Evolutionary conservation across 2,888 invertebrate genomes (phyloP).

Genomic region (Cheilosia urbana): DNA sequence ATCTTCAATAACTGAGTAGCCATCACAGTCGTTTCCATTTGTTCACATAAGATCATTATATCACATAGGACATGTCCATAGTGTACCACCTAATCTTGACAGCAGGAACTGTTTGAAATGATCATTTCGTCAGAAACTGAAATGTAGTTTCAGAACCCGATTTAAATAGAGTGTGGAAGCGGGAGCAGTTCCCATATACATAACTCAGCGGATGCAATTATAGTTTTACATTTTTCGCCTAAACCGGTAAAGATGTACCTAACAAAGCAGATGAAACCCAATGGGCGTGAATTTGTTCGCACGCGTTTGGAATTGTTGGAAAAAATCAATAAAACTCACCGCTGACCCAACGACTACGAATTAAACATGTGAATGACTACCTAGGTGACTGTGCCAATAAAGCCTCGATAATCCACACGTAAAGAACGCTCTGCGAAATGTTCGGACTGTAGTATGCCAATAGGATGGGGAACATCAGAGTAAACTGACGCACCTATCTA

Average conservation of each 20-base stretch:
- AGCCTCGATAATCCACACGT: slow-evolving; percentile 38
- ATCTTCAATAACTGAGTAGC: no score
- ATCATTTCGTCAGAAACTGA: no score
- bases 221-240: no score
- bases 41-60: no score
- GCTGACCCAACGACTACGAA: slow-evolving; percentile 3
- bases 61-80: no score
- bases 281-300: not conserved
- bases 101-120: no score
- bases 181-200: no score
- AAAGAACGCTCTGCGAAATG: slow-evolving; percentile 33
- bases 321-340: slow-evolving; percentile 46
- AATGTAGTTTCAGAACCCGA: no score
- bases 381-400: slow-evolving; percentile 40
- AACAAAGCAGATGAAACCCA: not conserved
- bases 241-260: not conserved
- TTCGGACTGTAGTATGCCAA: not conserved
- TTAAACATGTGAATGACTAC: slow-evolving; percentile 42
- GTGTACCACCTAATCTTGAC: no score
- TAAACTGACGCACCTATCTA: slow-evolving; percentile 53
- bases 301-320: not conserved
- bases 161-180: no score
- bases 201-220: no score
- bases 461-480: slow-evolving; percentile 18
- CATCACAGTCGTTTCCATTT: no score